Evolutionary conservation across 2,113 vertebrate genomes (phyloP), one percentile per base, ranked within the genome.

Genomic region (Elaphurus davidianus): DNA sequence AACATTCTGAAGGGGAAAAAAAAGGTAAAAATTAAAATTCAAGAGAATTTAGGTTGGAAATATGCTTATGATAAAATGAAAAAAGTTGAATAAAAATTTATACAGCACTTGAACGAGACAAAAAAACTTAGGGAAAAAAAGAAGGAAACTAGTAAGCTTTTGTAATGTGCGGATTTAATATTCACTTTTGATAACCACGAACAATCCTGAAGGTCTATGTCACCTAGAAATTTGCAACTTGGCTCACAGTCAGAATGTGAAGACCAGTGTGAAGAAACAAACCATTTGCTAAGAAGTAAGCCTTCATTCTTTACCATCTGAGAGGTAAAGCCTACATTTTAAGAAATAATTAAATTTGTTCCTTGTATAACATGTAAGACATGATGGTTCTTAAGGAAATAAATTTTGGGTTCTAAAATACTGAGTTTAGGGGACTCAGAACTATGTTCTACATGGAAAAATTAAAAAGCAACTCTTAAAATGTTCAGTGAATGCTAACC

Each of bases 1-100:
- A 98, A 99, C 99, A 94, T 99, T 99, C 99, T 99, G 98, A 85
- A 59, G 97, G 97, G 28, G 97, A 16, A 50, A 97, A 33, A 87
- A 57, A 50, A 84, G 82, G 92, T 4, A 60, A 91, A 25, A 95
- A 52, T 57, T 50, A 98, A 87, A 92, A 89, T 55, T n/a, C 6
- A 60, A 43, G 25, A 95, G 14, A 92, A 64, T 92, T 59, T n/a
- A 62, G 13, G 59, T n/a, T 90, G 30, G 43, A 89, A 95, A 62
- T 55, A 71, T 47, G 14, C 23, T 67, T 83, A 84, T 62, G 62
- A 16, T 84, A 96, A 96, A 40, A 78, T 97, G 13, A 64, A 47
- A 94, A 82, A 81, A 47, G 4, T 13, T 91, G 55, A 87, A 47
- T 67, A 92, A 97, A 62, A 87, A 85, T 45, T 33, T 86, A 95